Evolutionary conservation across 2,113 vertebrate species (phyloP).

Genomic region (Zeus faber): DNA sequence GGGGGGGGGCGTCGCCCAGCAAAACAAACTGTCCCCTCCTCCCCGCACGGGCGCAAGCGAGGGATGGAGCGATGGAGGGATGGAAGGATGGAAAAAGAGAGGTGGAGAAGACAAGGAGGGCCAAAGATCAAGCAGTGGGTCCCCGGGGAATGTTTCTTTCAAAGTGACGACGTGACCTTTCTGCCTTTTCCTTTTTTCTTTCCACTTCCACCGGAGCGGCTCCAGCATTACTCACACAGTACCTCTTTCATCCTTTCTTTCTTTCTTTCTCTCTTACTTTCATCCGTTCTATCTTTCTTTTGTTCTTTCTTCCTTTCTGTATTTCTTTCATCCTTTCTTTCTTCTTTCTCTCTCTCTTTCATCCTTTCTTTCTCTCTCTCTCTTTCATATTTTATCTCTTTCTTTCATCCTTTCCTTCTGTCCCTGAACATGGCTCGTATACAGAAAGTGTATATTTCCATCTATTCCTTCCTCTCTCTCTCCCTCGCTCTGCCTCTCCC

Average conservation of each 20-base stretch:
- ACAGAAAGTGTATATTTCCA: too few relatives aligned
- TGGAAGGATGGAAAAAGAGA: background rate
- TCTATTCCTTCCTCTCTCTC: conserved; percentile 14
- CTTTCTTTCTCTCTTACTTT: conserved; percentile 3
- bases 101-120: background rate
- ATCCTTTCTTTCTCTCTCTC: background rate
- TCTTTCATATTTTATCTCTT: background rate
- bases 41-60: too few relatives aligned
- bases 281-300: conserved; percentile 3
- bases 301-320: conserved; percentile 17
- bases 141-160: conserved; percentile 13
- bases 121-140: conserved; percentile 25
- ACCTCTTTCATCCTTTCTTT: conserved; percentile 5
- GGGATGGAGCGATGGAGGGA: background rate
- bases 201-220: conserved; percentile 35
- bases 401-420: too few relatives aligned
- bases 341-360: background rate
- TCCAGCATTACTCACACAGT: conserved; percentile 29
- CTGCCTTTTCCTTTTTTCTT: conserved; percentile 34
- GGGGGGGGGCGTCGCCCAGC: too few relatives aligned
- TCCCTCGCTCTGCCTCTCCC: background rate
- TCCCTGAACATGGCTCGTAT: too few relatives aligned
- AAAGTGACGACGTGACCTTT: conserved; percentile 52
- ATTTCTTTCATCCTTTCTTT: background rate
- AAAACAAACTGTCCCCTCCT: too few relatives aligned